Evolutionary conservation across 2,797 vertebrate genomes (phyloP), one percentile per base, ranked within the genome.

Genomic region (Cyclura pinguis): DNA sequence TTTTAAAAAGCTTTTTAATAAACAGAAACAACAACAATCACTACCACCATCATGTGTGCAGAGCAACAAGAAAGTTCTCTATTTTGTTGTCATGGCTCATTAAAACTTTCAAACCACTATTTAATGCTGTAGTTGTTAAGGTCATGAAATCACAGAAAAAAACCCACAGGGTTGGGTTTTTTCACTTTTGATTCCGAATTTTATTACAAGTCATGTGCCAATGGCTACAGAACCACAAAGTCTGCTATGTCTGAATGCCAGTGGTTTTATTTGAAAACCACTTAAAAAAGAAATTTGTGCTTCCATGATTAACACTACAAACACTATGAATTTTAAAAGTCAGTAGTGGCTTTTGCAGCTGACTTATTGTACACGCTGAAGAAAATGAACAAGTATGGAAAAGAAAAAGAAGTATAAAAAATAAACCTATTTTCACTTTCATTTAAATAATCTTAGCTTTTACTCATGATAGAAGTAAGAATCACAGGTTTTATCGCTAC

Each of bases 401-500:
- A 47, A 47, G 24, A 35, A 89, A 81, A 47, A n/a, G 5, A 32
- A 86, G 20, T 62, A 2, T 2, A 87, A 85, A n/a, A 42, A 82
- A 6, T 50, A 87, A 89, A 50, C 35, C 16, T 22, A 50, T 50
- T 91, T 81, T 4, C 0, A 91, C 42, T 86, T 50, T 82, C 84
- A 76, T 73, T 92, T 81, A 35, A n/a, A 73, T 91, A 89, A 32
- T 13, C 22, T 29, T 52, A 59, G 24, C 22, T 86, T 13, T 18
- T 90, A 74, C 57, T 62, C 14, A 29, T 62, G 22, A 50, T 2
- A 47, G 74, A 81, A 20, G 16, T 78, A 62, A 83, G 80, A 57
- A 3, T 2, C 6, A 20, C 14, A 35, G 50, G 35, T 72, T 73
- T 72, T 59, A 24, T 80, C 16, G 38, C 6, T 62, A 27, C 13